Conservation (phyloP, 1,140 invertebrate species). For the Hylyphantes graminicola region DNA sequence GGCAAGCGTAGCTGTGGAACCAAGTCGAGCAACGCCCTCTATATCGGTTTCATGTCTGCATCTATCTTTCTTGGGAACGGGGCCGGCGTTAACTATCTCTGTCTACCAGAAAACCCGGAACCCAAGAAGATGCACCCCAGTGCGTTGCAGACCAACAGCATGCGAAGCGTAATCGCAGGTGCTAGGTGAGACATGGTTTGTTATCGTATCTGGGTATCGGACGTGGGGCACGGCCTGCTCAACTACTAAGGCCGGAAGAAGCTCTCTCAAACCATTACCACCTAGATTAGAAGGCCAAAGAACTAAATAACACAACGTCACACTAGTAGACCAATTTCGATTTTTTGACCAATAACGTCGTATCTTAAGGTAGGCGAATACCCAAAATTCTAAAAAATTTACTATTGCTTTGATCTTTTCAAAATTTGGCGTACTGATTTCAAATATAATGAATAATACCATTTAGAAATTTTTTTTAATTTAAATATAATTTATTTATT, state of each 20-base stretch:
- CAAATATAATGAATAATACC: too few relatives aligned
- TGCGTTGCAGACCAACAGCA: not conserved
- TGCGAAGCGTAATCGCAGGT: not conserved
- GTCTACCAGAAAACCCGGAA: slow-evolving; percentile 12
- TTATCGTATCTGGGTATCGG: not conserved
- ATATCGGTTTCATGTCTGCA: not conserved
- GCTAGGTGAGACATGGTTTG: not conserved
- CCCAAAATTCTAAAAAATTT: too few relatives aligned
- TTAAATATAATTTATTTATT: too few relatives aligned
- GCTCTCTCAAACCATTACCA: too few relatives aligned
- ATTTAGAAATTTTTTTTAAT: too few relatives aligned
- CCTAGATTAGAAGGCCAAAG: too few relatives aligned
- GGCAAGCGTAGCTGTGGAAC: not conserved
- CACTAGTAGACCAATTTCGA: too few relatives aligned
- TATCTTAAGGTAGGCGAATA: too few relatives aligned
- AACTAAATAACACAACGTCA: too few relatives aligned
- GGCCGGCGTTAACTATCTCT: slow-evolving; percentile 16
- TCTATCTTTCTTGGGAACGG: not conserved
- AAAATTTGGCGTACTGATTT: too few relatives aligned
- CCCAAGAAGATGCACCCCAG: not conserved
- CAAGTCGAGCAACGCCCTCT: not conserved
- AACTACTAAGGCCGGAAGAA: not conserved
- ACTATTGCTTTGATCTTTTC: too few relatives aligned
- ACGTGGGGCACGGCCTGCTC: not conserved
- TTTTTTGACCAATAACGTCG: too few relatives aligned